A percentile compares a stretch with the other conserved stretches of the same genome.
Conservation (phyloP, 2,888 invertebrate genomes). For the Ischnus inquisitorius region DNA sequence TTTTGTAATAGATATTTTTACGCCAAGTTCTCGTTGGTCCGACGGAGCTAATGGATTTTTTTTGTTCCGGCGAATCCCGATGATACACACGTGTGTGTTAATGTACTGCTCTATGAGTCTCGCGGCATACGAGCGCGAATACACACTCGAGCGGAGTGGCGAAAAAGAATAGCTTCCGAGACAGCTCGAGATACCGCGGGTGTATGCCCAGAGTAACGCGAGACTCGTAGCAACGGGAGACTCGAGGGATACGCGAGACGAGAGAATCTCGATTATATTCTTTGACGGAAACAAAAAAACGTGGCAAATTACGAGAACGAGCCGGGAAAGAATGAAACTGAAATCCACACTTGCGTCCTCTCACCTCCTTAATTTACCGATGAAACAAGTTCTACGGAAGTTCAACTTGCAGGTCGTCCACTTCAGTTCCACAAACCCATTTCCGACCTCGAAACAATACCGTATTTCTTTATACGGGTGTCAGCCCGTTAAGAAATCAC, state of each 20-base stretch:
- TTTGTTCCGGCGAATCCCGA: constrained; percentile 12
- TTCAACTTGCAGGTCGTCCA: too few species aligned
- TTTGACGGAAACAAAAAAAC: background rate
- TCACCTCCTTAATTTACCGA: background rate
- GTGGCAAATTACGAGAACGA: background rate
- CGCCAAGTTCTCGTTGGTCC: background rate
- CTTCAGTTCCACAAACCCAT: constrained; percentile 39
- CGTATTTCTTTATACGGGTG: too few species aligned
- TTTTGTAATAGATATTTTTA: constrained; percentile 56
- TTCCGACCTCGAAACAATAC: constrained; percentile 53
- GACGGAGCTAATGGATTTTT: constrained; percentile 56
- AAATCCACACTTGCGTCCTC: background rate
- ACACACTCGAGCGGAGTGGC: constrained; percentile 16
- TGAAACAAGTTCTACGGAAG: background rate
- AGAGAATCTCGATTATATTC: constrained; percentile 26
- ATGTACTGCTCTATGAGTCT: background rate
- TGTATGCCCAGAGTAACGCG: constrained; percentile 25
- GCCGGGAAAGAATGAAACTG: too few species aligned
- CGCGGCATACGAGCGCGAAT: background rate
- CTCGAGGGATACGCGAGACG: constrained; percentile 22
- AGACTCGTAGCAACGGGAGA: constrained; percentile 17
- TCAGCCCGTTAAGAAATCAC: too few species aligned
- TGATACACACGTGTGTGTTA: constrained; percentile 24
- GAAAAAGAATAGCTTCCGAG: constrained; percentile 17
- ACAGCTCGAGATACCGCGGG: constrained; percentile 18